phyloP scores from a whole-genome alignment of 2,113 vertebrate genomes.

The Amphilophus citrinellus region DNA sequence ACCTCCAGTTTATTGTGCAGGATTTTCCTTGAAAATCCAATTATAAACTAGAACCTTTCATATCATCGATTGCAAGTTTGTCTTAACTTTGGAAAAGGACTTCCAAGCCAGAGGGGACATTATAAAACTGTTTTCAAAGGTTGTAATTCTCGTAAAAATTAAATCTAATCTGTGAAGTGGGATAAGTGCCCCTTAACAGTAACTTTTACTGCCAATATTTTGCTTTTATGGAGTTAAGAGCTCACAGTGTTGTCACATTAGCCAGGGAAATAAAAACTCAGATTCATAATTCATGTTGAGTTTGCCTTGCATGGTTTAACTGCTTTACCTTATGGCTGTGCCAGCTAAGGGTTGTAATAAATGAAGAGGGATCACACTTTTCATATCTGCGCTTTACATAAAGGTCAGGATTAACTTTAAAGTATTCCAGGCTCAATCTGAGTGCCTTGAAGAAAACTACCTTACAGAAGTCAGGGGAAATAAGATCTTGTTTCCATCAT shows the following conservation, averaged over 20 bases:
- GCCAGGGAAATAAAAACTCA: slow-evolving; percentile 18
- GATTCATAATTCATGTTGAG: not conserved
- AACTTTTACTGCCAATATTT: slow-evolving; percentile 1
- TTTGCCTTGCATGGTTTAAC: not conserved
- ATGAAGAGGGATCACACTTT: not conserved
- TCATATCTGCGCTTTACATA: not conserved
- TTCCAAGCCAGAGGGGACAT: not conserved
- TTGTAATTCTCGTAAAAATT: not conserved
- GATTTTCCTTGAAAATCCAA: not conserved
- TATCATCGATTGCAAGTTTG: not conserved
- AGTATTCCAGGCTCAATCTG: not conserved
- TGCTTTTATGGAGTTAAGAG: not conserved
- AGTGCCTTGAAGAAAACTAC: not conserved
- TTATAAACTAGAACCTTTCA: not conserved
- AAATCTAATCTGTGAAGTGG: not conserved
- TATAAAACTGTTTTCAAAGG: not conserved
- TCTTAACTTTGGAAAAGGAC: not conserved
- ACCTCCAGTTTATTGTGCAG: not conserved
- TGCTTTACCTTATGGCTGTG: not conserved
- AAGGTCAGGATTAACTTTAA: not conserved
- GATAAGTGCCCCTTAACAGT: not conserved
- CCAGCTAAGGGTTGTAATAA: not conserved
- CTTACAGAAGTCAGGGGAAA: not conserved
- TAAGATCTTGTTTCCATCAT: not conserved
- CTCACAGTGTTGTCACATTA: not conserved